Evolutionary conservation across 1,140 invertebrate species (phyloP), one percentile per base, ranked within the genome.

Genomic region (Drosophila baimaii): DNA sequence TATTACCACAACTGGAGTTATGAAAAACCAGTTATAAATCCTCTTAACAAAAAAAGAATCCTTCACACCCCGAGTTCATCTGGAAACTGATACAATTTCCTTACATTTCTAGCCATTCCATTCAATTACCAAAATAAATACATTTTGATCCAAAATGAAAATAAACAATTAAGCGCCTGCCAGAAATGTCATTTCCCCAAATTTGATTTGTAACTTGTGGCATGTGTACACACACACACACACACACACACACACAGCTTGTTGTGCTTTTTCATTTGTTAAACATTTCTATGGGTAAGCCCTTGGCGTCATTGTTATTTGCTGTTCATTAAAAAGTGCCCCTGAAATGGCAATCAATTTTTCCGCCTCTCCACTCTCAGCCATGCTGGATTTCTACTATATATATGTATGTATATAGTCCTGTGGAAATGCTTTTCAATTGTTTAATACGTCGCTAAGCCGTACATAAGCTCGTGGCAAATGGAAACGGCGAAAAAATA

Each of bases 401-500:
- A n/a, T n/a, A n/a, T n/a, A n/a, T n/a, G n/a, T n/a, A n/a, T n/a
- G n/a, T n/a, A n/a, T n/a, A n/a, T n/a, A n/a, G n/a, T n/a, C n/a
- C n/a, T 81, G 77, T 68, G 39, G 57, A 88, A 88, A 81, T 89
- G 79, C 77, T 83, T 89, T 89, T 83, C 84, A 68, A 88, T 88
- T 88, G 83, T 88, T 88, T 88, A 83, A 88, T 89, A 88, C 81
- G 72, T 72, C 77, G 61, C 79, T 83, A 85, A 88, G 82, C 76
- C 79, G 83, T 66, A 66, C 62, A 77, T 89, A 88, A 89, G 84
- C 79, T 56, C 29, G 43, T 59, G 75, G 76, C 63, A 77, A 88
- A 88, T 79, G 76, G 64, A 70, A 75, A 74, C 27, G 61, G 46
- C 55, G 71, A 35, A 54, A 79, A 72, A 65, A 69, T 54, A 66